Evolutionary conservation across 2,888 invertebrate genomes (phyloP), one percentile per base, ranked within the genome.

Genomic region (Anagyrus pseudococci): DNA sequence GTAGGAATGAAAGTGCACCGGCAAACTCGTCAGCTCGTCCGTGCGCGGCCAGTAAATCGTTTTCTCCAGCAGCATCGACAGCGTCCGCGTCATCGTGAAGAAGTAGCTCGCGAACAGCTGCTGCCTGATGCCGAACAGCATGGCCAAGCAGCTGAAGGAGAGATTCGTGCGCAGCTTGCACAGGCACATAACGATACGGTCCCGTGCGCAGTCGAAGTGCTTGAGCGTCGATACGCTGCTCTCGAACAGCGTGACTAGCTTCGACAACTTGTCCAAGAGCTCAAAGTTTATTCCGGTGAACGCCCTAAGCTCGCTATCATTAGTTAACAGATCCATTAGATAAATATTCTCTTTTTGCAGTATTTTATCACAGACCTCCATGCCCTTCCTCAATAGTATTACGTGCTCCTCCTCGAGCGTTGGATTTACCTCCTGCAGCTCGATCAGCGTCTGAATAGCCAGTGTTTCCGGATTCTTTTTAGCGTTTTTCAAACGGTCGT

Each of bases 91-190:
- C 46, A 43, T 62, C 17, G 40, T 2, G 46, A 56, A 58, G 47
- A 65, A 62, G 23, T 50, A 6, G 47, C 15, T 58, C 8, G 50
- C 26, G 33, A 44, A 58, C 22, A 47, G 8, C 43, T 37, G 23
- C 8, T 55, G 37, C 1, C 13, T 41, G 4, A 58, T n/a, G 13
- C 56, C 62, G 46, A 65, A 65, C 17, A 65, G 29, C n/a, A 50
- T 15, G 19, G 49, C 54, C 26, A 62, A 46, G 13, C 58, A 50
- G n/a, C 53, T 29, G 54, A 62, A 65, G n/a, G 62, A 20, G 41
- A 65, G 49, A 54, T 65, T 65, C 23, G 48, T 62, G 15, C 62
- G 48, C 33, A 65, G 40, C 26, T 62, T 65, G 20, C 62, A 62
- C 7, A 65, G 22, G 17, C 61, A 58, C n/a, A 65, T 37, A 8